Conservation (phyloP, 2,113 vertebrate genomes). For the Sinosuthora webbiana region DNA sequence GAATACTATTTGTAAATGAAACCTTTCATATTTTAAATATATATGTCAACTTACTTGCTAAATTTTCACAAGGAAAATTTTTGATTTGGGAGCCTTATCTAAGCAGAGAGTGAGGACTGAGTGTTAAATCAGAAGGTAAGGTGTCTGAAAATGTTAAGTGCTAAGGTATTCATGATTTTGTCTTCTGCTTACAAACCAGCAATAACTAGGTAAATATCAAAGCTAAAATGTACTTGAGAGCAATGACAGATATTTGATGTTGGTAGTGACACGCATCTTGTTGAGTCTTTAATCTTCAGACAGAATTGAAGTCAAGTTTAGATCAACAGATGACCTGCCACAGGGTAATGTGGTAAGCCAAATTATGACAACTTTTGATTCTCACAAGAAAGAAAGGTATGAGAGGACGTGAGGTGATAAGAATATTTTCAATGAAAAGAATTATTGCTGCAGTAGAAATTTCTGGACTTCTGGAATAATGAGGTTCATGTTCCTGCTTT, state of each 20-base stretch:
- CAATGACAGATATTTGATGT: neutral
- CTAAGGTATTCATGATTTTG: neutral
- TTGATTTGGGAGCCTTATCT: neutral
- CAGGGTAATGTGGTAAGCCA: neutral
- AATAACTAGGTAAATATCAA: neutral
- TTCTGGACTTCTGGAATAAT: neutral
- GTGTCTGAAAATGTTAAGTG: neutral
- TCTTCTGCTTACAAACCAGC: neutral
- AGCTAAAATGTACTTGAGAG: neutral
- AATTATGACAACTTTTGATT: neutral
- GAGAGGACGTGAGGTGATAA: neutral
- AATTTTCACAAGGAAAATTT: neutral
- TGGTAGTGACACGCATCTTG: neutral
- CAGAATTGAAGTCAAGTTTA: neutral
- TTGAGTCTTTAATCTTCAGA: constrained; percentile 8
- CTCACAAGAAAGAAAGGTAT: neutral
- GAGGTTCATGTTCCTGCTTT: neutral
- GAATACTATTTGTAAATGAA: neutral
- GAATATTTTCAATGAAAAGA: neutral
- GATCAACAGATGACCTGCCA: neutral
- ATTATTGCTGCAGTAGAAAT: neutral
- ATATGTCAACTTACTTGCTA: neutral
- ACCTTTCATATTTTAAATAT: neutral
- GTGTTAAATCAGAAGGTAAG: neutral
- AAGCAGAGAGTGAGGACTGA: neutral